These are phyloP conservation scores for Lithophane semibrunnea DNA, from an alignment of 2,888 invertebrate species.

Conservation along the genomic window DNA sequence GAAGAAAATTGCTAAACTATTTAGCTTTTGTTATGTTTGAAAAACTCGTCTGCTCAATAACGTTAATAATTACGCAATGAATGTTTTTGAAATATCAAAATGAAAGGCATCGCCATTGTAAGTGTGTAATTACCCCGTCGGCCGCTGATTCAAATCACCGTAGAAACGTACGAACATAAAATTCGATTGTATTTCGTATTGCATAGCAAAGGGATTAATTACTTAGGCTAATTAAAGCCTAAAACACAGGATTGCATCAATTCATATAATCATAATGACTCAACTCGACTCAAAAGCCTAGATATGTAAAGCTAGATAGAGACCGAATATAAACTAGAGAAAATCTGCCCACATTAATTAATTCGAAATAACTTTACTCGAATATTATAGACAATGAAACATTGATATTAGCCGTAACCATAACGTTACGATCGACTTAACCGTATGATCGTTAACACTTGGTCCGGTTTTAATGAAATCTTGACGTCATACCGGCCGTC, in stretches of 20 bases:
- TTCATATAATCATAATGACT: slow-evolving; percentile 16
- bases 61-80: not conserved
- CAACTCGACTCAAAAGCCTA: not conserved
- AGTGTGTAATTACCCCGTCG: too few species aligned
- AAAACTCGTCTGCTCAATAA: not conserved
- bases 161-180: not conserved
- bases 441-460: slow-evolving; percentile 61
- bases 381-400: slow-evolving; percentile 61
- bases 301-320: slow-evolving; percentile 24
- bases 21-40: too few species aligned
- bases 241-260: slow-evolving; percentile 27
- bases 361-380: slow-evolving; percentile 61
- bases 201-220: too few species aligned
- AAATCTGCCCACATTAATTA: slow-evolving; percentile 47
- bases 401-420: slow-evolving; percentile 55
- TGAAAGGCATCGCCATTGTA: too few species aligned
- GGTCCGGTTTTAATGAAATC: slow-evolving; percentile 26
- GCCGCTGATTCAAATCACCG: slow-evolving; percentile 1
- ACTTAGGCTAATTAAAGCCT: too few species aligned
- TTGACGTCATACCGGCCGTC: slow-evolving; percentile 18
- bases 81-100: not conserved
- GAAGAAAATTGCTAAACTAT: too few species aligned
- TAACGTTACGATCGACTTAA: slow-evolving; percentile 54
- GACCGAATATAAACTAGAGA: slow-evolving; percentile 21
- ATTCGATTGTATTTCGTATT: slow-evolving; percentile 4